Percentiles rank a stretch among this genome's conserved stretches.
phyloP scores from a whole-genome alignment of 53 echinoderm and acorn worm species.

The Holothuria leucospilota region DNA sequence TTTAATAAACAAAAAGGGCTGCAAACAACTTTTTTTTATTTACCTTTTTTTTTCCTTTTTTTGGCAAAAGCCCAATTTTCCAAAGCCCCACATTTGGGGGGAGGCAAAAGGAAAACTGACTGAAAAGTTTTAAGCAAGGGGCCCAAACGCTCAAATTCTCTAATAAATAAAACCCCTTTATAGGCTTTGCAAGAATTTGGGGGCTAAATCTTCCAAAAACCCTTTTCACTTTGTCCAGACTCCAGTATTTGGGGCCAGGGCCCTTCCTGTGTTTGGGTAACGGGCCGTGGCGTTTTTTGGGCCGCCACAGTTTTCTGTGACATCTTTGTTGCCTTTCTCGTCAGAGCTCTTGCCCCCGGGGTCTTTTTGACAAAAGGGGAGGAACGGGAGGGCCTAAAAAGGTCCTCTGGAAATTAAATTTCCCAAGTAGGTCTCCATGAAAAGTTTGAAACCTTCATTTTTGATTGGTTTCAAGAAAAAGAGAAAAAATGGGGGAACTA shows the following conservation, averaged over 20 bases:
- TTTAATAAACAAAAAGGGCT: no score
- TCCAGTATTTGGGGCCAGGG: slow-evolving; percentile 50
- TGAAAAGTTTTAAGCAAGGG: no score
- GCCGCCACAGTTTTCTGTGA: slow-evolving; percentile 82
- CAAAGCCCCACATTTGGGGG: no score
- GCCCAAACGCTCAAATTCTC: no score
- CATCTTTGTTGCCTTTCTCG: slow-evolving; percentile 79
- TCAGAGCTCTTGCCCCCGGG: slow-evolving; percentile 47
- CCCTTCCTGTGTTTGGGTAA: slow-evolving; percentile 75
- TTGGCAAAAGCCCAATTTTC: no score
- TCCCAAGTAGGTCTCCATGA: slow-evolving; percentile 99
- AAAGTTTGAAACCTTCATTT: slow-evolving; percentile 99
- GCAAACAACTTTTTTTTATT: no score
- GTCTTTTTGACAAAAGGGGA: slow-evolving; percentile 99
- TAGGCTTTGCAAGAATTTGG: no score
- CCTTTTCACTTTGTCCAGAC: slow-evolving; percentile 46
- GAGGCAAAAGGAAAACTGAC: no score
- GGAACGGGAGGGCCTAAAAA: slow-evolving; percentile 96
- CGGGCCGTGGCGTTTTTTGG: slow-evolving; percentile 85
- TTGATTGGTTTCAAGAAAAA: slow-evolving; percentile 84
- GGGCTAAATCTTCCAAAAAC: not conserved
- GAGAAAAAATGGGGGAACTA: not conserved
- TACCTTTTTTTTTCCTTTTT: no score
- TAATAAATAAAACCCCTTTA: no score
- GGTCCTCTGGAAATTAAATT: slow-evolving; percentile 98